phyloP scores from a whole-genome alignment of 2,797 vertebrate species.

The Esox lucius region DNA sequence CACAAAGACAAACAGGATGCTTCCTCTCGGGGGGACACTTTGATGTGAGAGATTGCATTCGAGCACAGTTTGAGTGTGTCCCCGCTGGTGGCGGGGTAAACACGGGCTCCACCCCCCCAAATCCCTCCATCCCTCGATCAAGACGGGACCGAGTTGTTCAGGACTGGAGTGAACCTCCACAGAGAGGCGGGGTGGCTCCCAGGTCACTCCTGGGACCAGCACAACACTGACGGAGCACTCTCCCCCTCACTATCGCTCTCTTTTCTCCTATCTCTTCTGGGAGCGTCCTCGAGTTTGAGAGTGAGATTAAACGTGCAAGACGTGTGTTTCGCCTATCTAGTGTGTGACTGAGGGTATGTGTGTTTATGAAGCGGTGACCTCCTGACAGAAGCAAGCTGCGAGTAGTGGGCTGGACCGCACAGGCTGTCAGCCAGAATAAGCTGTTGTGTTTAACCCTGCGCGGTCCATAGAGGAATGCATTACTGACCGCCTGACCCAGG shows the following conservation, averaged over 20 bases:
- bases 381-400: slow-evolving; percentile 45
- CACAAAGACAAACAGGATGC: slow-evolving; percentile 72
- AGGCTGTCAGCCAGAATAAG: slow-evolving; percentile 42
- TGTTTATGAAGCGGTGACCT: slow-evolving; percentile 14
- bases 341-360: slow-evolving; percentile 38
- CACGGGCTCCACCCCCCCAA: neutral
- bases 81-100: slow-evolving; percentile 34
- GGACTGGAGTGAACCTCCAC: slow-evolving; percentile 36
- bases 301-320: slow-evolving; percentile 23
- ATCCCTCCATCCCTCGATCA: slow-evolving; percentile 31
- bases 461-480: slow-evolving; percentile 22
- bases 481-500: neutral
- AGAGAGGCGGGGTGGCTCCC: slow-evolving; percentile 33
- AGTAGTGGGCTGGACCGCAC: slow-evolving; percentile 50
- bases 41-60: slow-evolving; percentile 58
- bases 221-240: slow-evolving; percentile 22
- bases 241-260: neutral
- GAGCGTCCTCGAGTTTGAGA: slow-evolving; percentile 33
- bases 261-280: slow-evolving; percentile 15
- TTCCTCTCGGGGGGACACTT: slow-evolving; percentile 54
- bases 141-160: slow-evolving; percentile 41
- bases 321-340: neutral
- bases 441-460: slow-evolving; percentile 34
- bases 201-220: slow-evolving; percentile 34
- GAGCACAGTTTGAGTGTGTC: slow-evolving; percentile 54